Evolutionary conservation across 2,797 vertebrate genomes (phyloP), one percentile per base, ranked within the genome.

Genomic region (Sternarchorhynchus goeldii): DNA sequence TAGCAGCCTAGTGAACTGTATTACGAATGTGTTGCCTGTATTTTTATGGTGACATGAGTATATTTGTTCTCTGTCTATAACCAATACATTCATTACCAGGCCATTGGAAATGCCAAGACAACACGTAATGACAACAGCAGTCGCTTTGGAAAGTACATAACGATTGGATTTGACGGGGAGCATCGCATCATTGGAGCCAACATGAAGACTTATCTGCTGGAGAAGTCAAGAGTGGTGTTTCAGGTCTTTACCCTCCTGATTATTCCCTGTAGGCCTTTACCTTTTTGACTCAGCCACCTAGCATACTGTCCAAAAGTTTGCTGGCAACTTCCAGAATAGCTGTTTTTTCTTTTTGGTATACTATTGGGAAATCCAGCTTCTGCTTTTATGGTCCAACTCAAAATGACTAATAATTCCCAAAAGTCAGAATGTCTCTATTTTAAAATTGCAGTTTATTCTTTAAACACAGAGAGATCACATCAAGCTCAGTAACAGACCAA

Each of bases 71-170:
- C 18, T 14, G 25, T 25, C 7, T 71, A n/a, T 75, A n/a, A 77
- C 25, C 75, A 10, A 75, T 70, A 79, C 21, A 17, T 81, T 20
- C 20, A 25, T 20, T 55, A 45, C 14, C 57, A 99, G 98, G 96
- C 98, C 36, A 95, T 99, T 76, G 98, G 97, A 81, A 99, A 99
- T 85, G 97, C 98, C 78, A 98, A 97, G 89, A 99, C 98, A 6
- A 99, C 95, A 21, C 93, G 97, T 84, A 99, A 99, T 60, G 98
- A 99, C 91, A 99, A 99, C 88, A 99, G 98, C 91, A 99, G 98
- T 87, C 96, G 97, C 71, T 99, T 99, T 90, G 98, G 98, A 75
- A 99, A 99, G 82, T 99, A 98, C 86, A 97, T 99, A 67, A 96
- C 97, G 86, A 99, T 99, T 74, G 96, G 95, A 3, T 99, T 99